Conservation (phyloP, 1,140 invertebrate species). For the Zophobas morio region DNA sequence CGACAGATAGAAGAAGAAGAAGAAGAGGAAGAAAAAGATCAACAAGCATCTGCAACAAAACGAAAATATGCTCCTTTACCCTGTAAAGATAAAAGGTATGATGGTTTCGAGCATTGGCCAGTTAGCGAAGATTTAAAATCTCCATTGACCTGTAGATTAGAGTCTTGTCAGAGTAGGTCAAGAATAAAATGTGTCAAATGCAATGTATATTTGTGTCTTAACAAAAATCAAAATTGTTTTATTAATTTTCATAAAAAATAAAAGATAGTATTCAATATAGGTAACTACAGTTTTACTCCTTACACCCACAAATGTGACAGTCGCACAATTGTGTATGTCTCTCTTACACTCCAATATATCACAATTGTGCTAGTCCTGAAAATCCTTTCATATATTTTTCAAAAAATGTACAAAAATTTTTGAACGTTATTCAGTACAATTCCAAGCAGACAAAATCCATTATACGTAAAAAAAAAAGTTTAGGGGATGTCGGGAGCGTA, state of each 20-base stretch:
- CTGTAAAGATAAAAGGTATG: background rate
- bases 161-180: background rate
- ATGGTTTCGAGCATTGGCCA: background rate
- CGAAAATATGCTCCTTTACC: background rate
- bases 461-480: no score
- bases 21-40: background rate
- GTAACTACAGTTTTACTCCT: background rate
- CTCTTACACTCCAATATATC: background rate
- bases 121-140: background rate
- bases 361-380: background rate
- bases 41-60: background rate
- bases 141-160: background rate
- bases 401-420: no score
- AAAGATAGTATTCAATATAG: background rate
- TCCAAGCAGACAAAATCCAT: no score
- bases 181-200: background rate
- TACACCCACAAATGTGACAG: background rate
- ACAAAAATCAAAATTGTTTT: slow-evolving; percentile 5
- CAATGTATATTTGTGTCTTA: background rate
- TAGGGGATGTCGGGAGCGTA: no score
- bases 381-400: no score
- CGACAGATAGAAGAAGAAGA: background rate
- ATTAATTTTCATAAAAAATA: slow-evolving; percentile 1
- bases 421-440: no score
- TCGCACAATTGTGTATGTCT: background rate